These are phyloP conservation scores for Urocynchramus pylzowi DNA, from an alignment of 2,113 vertebrate species.

Conservation along the genomic window DNA sequence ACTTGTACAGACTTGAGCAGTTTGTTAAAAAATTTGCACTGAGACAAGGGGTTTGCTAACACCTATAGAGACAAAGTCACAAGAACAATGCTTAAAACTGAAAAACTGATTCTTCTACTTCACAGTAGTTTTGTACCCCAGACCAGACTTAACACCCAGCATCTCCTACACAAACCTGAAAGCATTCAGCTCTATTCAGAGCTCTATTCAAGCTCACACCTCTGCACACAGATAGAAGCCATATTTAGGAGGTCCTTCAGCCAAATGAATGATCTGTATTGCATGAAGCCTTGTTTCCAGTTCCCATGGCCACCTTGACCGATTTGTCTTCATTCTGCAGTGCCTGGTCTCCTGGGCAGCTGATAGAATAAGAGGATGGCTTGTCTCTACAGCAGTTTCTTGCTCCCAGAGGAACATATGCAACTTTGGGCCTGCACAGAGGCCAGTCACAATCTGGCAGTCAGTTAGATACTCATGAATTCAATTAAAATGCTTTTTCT, in stretches of 20 bases:
- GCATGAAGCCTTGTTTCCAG: background rate
- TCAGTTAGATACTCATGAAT: background rate
- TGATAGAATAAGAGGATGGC: background rate
- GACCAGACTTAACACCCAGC: background rate
- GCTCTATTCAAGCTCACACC: no score
- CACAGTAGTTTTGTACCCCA: background rate
- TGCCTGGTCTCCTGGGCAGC: background rate
- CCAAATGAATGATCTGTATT: background rate
- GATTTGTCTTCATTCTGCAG: background rate
- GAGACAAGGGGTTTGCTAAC: background rate
- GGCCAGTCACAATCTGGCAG: conserved; percentile 4
- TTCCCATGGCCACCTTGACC: background rate
- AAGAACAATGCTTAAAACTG: background rate
- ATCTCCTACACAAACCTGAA: background rate
- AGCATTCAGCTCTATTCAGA: background rate
- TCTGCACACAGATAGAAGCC: background rate
- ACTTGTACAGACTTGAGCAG: background rate
- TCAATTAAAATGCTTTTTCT: conserved; percentile 36
- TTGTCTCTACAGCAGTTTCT: background rate
- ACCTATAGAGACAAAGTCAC: background rate
- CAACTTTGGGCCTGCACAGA: background rate
- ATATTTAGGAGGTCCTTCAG: background rate
- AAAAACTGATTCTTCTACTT: background rate
- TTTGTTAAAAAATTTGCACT: background rate
- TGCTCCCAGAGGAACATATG: background rate